A percentile compares a stretch with the other conserved stretches of the same genome.
These are phyloP conservation scores for Porites cylindrica DNA, from an alignment of 92 coral and sea anemone species.

Conservation along the genomic window DNA sequence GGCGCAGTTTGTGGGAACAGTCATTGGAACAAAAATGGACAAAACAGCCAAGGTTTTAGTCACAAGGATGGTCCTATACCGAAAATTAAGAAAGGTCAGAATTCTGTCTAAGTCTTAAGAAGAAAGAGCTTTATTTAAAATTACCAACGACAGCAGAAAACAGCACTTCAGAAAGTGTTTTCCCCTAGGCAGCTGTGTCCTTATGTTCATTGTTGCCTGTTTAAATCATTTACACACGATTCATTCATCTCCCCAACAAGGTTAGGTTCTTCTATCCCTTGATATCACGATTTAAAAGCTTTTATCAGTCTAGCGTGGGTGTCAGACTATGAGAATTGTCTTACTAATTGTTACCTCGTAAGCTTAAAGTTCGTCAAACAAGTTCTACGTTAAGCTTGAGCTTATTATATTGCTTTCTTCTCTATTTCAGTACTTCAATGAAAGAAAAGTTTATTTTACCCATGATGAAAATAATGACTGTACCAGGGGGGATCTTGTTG, in stretches of 20 bases:
- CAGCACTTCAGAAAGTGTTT: too few relatives aligned
- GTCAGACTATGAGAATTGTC: too few relatives aligned
- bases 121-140: background rate
- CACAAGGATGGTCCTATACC: conserved; percentile 92
- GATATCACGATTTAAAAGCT: too few relatives aligned
- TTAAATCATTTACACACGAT: too few relatives aligned
- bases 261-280: too few relatives aligned
- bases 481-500: conserved; percentile 92
- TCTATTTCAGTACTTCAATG: conserved; percentile 87
- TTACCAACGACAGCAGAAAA: background rate
- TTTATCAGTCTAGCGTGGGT: too few relatives aligned
- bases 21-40: conserved; percentile 99
- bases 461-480: conserved; percentile 95
- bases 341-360: too few relatives aligned
- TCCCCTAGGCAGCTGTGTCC: too few relatives aligned
- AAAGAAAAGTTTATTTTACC: conserved; percentile 98
- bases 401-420: background rate
- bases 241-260: too few relatives aligned
- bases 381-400: too few relatives aligned
- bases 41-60: conserved; percentile 98
- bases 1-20: conserved; percentile 99
- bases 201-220: too few relatives aligned
- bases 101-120: background rate
- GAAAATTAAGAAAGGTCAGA: conserved; percentile 82
- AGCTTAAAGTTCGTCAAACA: too few relatives aligned